These are phyloP conservation scores for Galerucella nymphaeae DNA, from an alignment of 2,888 invertebrate genomes.

Conservation along the genomic window DNA sequence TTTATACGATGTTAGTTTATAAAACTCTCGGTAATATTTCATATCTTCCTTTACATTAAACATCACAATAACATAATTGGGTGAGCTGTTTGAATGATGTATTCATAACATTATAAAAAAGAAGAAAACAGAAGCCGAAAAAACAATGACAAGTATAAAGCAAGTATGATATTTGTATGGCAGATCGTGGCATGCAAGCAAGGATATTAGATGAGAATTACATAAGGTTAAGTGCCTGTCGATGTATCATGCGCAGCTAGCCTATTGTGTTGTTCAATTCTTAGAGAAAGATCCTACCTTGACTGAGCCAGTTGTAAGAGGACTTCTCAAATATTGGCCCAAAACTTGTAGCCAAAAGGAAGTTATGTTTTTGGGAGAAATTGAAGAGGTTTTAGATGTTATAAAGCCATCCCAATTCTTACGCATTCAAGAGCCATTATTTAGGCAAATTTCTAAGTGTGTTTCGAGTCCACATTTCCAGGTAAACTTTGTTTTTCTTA, in stretches of 20 bases:
- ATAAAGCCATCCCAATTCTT: constrained; percentile 99
- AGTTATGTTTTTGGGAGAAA: constrained; percentile 99
- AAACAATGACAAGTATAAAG: no score
- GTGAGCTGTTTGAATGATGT: no score
- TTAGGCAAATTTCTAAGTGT: constrained; percentile 98
- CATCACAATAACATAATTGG: no score
- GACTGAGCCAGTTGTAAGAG: constrained; percentile 94
- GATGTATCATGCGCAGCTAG: constrained; percentile 97
- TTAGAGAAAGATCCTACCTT: constrained; percentile 91
- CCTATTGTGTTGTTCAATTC: constrained; percentile 99
- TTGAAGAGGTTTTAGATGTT: constrained; percentile 99
- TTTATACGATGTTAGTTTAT: no score
- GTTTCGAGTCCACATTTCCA: constrained; percentile 99
- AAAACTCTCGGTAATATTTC: no score
- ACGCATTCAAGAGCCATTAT: constrained; percentile 97
- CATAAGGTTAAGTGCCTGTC: constrained; percentile 81
- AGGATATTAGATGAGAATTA: no score
- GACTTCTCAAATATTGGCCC: constrained; percentile 97
- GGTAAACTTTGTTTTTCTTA: constrained; percentile 67
- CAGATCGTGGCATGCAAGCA: no score
- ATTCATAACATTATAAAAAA: no score
- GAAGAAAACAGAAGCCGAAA: no score
- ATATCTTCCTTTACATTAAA: no score
- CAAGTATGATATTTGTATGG: no score
- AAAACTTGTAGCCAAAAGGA: constrained; percentile 99